Evolutionary conservation across 2,113 vertebrate species (phyloP), one percentile per base, ranked within the genome.

Genomic region (Acanthochromis polyacanthus): DNA sequence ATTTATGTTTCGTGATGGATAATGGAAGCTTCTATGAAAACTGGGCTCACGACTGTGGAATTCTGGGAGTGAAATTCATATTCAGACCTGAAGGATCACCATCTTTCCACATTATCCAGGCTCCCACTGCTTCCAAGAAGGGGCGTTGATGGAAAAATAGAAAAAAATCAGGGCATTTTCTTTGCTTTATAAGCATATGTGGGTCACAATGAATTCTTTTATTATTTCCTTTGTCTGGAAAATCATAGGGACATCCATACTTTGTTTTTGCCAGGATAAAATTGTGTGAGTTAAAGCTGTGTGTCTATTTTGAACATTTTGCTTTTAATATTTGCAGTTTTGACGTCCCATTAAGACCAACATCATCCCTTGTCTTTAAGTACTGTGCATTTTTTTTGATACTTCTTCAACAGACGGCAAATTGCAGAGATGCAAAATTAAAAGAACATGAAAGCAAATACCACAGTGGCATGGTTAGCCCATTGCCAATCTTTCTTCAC

Each of bases 21-120:
- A 68, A 19, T 32, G 23, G 14, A 22, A 48, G 12, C 76, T 67
- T 61, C 65, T 52, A 73, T 68, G 74, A 75, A 55, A 58, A 30
- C 15, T 78, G 22, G 60, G 59, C 68, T 62, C 32, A 10, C 40
- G 10, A 65, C 16, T 71, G 43, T 78, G 72, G 69, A 78, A 78
- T 79, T 73, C 40, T 84, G 46, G 76, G 48, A 66, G 62, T 67
- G 81, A 80, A 85, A 89, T 83, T 85, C 79, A 80, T 80, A 78
- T 73, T 82, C 65, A 88, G 76, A 71, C 85, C 65, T 68, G 71
- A 82, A 87, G 84, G 59, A 75, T 83, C 80, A 89, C 92, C 90
- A 61, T 94, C 89, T 93, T 92, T 93, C 94, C 94, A 93, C 86
- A 90, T 93, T 91, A 88, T 88, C 84, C 62, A 76, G 81, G 88